Evolutionary conservation across 2,797 vertebrate species (phyloP), one percentile per base, ranked within the genome.

Genomic region (Todus mexicanus): DNA sequence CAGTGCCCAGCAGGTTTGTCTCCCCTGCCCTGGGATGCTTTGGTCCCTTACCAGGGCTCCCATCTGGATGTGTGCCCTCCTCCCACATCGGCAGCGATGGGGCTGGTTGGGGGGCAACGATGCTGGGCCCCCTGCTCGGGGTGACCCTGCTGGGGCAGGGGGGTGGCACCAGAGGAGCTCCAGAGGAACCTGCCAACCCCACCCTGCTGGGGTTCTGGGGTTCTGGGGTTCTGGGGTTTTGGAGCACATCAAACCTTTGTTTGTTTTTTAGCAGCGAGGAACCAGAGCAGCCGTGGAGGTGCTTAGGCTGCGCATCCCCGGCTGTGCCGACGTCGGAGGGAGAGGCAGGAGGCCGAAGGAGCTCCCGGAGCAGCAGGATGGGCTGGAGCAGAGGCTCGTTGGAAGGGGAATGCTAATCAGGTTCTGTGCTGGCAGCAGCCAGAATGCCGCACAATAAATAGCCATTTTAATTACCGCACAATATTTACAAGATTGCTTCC

Each of bases 401-500:
- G 35, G 87, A 25, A 81, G 85, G 92, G 79, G 89, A 88, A 66
- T 20, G 87, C 63, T 50, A 26, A 54, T 61, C 33, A 6, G 15
- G 43, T 3, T 87, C 79, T 12, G 79, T 4, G 73, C 88, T 14
- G 92, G 81, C 90, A 68, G 87, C 94, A 94, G 92, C 81, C 84
- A 42, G 84, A 69, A 27, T 5, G 94, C 92, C 11, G 95, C 93
- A 90, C 93, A 83, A 93, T 89, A 92, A 94, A 91, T 84, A 94
- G 92, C 93, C 92, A 63, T 92, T 94, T 92, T 95, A 96, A 96
- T 96, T 94, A 92, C 94, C 3, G 45, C 93, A 90, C 94, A 93
- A 94, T 93, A 95, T 95, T 96, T 93, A 96, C 90, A 80, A 90
- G 89, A 90, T 91, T 40, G 91, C 91, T 94, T 89, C 95, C 94